phyloP scores from a whole-genome alignment of 2,888 invertebrate genomes.

The Palloptera scutellata region DNA sequence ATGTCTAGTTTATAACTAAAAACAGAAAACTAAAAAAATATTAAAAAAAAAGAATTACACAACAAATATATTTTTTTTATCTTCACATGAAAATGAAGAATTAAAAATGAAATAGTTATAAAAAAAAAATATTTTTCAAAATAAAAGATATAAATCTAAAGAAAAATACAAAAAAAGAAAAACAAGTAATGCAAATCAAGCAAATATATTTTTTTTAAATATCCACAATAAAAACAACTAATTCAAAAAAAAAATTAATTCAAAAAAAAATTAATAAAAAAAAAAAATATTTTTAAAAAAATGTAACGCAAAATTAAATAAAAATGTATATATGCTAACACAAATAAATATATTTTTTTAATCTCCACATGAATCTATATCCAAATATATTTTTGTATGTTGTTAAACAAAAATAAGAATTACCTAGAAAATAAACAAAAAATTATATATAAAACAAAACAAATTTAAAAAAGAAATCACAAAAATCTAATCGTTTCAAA shows the following conservation, averaged over 20 bases:
- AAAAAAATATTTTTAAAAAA: background rate
- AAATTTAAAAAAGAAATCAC: conserved; percentile 11
- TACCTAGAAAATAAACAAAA: background rate
- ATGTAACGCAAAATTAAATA: background rate
- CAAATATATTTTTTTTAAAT: too few relatives aligned
- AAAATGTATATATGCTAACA: background rate
- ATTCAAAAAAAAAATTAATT: conserved; percentile 1
- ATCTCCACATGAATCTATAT: background rate
- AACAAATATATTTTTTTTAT: conserved; percentile 25
- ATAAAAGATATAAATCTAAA: conserved; percentile 7
- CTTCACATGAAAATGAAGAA: conserved; percentile 27
- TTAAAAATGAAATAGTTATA: conserved; percentile 12
- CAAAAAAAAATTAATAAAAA: conserved; percentile 12
- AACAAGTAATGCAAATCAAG: too few relatives aligned
- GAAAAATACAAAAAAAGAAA: conserved; percentile 8
- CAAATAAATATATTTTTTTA: background rate
- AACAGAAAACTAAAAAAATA: conserved; percentile 2
- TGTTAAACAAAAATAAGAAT: conserved; percentile 2
- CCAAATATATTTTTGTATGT: background rate
- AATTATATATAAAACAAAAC: conserved; percentile 2
- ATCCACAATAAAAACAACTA: too few relatives aligned
- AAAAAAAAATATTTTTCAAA: too few relatives aligned
- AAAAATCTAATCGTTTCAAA: conserved; percentile 12
- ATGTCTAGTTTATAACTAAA: conserved; percentile 11
- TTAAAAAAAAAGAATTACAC: conserved; percentile 14